Evolutionary conservation across 2,888 invertebrate genomes (phyloP), one percentile per base, ranked within the genome.

Genomic region (Nasonovia ribisnigri): DNA sequence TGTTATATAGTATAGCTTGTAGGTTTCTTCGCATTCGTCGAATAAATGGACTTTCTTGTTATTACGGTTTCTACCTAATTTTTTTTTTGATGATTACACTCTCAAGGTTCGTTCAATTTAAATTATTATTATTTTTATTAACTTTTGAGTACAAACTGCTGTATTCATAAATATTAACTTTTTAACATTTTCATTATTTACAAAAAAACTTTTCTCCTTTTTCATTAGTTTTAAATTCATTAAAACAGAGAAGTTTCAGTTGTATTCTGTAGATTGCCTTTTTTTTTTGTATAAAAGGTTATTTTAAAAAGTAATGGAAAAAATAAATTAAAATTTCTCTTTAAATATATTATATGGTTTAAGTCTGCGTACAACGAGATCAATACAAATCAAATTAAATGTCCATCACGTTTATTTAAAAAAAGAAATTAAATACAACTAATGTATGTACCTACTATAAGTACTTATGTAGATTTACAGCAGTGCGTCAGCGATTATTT

Each of bases 141-240:
- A 87, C 92, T 86, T 87, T 46, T 46, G 92, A 60, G 48, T 67
- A 67, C 10, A 46, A 92, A 92, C 86, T n/a, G 43, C 54, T 43
- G n/a, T 91, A 43, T 57, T 88, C 24, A 88, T 88, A 88, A 67
- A 46, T n/a, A n/a, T 60, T 60, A n/a, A 46, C 43, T 91, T 54
- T 91, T 84, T 26, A 84, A 42, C 91, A 51, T 90, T 91, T 91
- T 91, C 2, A 87, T 87, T 92, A 87, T 87, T 60, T 86, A 36
- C 36, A 60, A 2, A 48, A 48, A 92, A 87, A 92, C 60, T 92
- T 84, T 84, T 90, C 51, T 90, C 60, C 29, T 16, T 60, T 87
- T 92, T 36, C 57, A 86, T 92, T 84, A 57, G 24, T 84, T 91
- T 84, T 84, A 92, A 87, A 92, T 87, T 87, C 86, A 87, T 92